Evolutionary conservation across 2,113 vertebrate genomes (phyloP), one percentile per base, ranked within the genome.

Genomic region (Brachypodius melanocephalos): DNA sequence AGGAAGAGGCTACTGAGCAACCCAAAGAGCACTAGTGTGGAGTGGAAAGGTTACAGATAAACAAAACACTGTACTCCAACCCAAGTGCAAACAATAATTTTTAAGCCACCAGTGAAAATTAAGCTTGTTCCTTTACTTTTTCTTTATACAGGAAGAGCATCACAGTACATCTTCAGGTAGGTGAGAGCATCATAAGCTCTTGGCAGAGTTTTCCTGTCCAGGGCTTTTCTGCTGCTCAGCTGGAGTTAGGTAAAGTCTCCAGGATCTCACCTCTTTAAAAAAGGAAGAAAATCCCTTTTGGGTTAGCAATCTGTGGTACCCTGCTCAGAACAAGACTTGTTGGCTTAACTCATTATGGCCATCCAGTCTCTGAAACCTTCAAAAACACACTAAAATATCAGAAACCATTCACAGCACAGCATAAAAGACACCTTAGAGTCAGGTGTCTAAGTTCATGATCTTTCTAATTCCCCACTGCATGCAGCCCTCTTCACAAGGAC

Each of bases 171-270:
- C 36, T 67, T 72, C 4, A 4, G 13, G 7, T 26, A 67, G 19
- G 42, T 16, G 29, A 71, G 3, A 38, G 29, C 22, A 45, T n/a
- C 45, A 25, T 0, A 0, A 72, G 14, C 29, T 88, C 36, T 25
- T 75, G 32, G 31, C 34, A 26, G 18, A 51, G 40, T 65, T 83
- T 66, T 75, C 13, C 17, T 36, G 69, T 68, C 58, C 6, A 52
- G 38, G 9, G 31, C 8, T 4, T 9, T 52, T 32, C 28, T 83
- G 45, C 36, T 88, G 62, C n/a, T 68, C 25, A 86, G 38, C 20
- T 80, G 32, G 36, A 58, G 28, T 45, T 45, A 32, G 45, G n/a
- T 38, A 6, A 92, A 79, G 17, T 21, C 26, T 16, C 14, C 63
- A 80, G 36, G 14, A 43, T 17, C 28, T 48, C 9, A 10, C 9